Conservation (phyloP, 2,888 invertebrate genomes). For the Pilophorus perplexus region DNA sequence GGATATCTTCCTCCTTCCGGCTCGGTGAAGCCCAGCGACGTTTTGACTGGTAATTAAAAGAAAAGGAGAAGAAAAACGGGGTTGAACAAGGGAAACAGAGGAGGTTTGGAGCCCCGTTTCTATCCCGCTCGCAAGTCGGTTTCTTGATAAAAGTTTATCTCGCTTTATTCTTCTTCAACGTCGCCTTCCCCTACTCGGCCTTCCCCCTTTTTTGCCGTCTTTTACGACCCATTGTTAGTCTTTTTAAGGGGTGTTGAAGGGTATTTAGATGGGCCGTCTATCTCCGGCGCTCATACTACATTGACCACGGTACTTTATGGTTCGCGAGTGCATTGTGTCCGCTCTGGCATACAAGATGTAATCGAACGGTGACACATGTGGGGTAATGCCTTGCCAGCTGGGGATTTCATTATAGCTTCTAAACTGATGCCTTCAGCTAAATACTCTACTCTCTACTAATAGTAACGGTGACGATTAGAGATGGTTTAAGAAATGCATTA, state of each 20-base stretch:
- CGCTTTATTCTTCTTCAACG: constrained; percentile 13
- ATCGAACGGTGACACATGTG: not conserved
- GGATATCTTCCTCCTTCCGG: constrained; percentile 32
- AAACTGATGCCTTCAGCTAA: no score
- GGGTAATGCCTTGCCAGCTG: no score
- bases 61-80: constrained; percentile 5
- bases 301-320: constrained; percentile 20
- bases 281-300: constrained; percentile 18
- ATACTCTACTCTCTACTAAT: no score
- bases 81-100: no score
- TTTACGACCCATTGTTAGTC: constrained; percentile 22
- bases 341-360: not conserved
- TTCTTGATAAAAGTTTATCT: constrained; percentile 27
- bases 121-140: not conserved
- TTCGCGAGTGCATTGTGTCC: constrained; percentile 5
- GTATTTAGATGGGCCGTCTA: constrained; percentile 20
- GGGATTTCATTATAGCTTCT: no score
- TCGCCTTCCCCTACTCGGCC: not conserved
- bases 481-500: no score
- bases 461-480: no score
- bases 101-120: no score
- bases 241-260: not conserved
- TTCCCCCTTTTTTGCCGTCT: constrained; percentile 9
- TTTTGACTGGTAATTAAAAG: constrained; percentile 40
- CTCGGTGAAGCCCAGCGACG: constrained; percentile 24